These are phyloP conservation scores for Hemiprocne comata DNA, from an alignment of 2,113 vertebrate genomes.

Conservation along the genomic window DNA sequence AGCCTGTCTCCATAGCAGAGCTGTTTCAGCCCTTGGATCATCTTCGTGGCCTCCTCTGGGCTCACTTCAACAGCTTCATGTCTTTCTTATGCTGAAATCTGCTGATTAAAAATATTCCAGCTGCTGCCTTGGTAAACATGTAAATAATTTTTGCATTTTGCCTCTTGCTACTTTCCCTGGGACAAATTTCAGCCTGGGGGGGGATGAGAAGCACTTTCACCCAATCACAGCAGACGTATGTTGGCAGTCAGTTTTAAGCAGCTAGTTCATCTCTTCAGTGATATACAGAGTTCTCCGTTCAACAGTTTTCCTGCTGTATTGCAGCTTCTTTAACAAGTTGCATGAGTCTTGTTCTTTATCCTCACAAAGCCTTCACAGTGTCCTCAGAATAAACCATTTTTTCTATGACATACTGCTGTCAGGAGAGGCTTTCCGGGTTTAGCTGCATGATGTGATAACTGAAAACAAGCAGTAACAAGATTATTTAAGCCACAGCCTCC, in stretches of 20 bases:
- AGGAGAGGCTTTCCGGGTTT: background rate
- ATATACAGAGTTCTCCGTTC: background rate
- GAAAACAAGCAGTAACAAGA: conserved; percentile 16
- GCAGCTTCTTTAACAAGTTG: background rate
- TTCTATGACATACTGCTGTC: background rate
- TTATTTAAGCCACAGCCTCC: background rate
- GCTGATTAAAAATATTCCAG: background rate
- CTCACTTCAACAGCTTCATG: too few species aligned
- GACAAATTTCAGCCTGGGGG: background rate
- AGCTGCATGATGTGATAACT: background rate
- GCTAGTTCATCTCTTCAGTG: background rate
- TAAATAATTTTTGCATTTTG: background rate
- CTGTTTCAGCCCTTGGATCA: too few species aligned
- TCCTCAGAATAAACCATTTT: background rate
- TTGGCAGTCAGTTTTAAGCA: background rate
- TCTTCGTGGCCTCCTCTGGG: too few species aligned
- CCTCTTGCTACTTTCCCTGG: background rate
- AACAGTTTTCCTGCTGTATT: background rate
- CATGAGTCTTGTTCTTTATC: background rate
- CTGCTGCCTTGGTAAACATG: background rate
- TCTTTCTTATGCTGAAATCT: background rate
- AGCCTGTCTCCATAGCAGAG: too few species aligned
- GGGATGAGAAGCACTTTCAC: background rate
- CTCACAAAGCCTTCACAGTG: background rate
- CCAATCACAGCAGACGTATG: background rate